These are phyloP conservation scores for Diplosoma virens DNA, from an alignment of 23 tunicate species.

Conservation along the genomic window DNA sequence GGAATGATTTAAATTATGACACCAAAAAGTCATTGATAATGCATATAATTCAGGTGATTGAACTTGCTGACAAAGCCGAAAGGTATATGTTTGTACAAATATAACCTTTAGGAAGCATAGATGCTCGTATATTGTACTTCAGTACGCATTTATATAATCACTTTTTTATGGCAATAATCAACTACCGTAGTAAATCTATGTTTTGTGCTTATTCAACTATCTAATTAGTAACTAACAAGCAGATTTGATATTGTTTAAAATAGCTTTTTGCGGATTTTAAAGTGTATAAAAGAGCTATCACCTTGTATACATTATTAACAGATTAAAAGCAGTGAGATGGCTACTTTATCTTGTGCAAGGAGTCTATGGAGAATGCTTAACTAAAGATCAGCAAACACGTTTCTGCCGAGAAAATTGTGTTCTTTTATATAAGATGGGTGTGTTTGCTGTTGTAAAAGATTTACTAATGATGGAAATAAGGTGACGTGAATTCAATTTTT, in stretches of 20 bases:
- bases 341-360: constrained; percentile 81
- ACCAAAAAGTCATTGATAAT: constrained; percentile 23
- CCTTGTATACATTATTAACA: too few species aligned
- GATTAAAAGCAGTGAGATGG: constrained; percentile 49
- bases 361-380: constrained; percentile 46
- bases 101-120: too few species aligned
- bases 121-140: neutral
- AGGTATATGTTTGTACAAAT: too few species aligned
- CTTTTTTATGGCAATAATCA: too few species aligned
- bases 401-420: constrained; percentile 55
- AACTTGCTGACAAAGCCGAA: constrained; percentile 43
- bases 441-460: constrained; percentile 46
- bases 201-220: too few species aligned
- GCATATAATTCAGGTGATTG: constrained; percentile 44
- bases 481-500: constrained; percentile 12
- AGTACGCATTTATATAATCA: too few species aligned
- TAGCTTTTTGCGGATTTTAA: too few species aligned
- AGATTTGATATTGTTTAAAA: too few species aligned
- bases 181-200: too few species aligned
- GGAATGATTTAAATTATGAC: constrained; percentile 18
- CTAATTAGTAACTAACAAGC: too few species aligned
- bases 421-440: constrained; percentile 67
- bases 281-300: too few species aligned
- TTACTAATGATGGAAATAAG: constrained; percentile 75
- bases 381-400: constrained; percentile 26